These are phyloP conservation scores for Amphiduros pacificus DNA, from an alignment of 2,888 invertebrate genomes.

Conservation along the genomic window DNA sequence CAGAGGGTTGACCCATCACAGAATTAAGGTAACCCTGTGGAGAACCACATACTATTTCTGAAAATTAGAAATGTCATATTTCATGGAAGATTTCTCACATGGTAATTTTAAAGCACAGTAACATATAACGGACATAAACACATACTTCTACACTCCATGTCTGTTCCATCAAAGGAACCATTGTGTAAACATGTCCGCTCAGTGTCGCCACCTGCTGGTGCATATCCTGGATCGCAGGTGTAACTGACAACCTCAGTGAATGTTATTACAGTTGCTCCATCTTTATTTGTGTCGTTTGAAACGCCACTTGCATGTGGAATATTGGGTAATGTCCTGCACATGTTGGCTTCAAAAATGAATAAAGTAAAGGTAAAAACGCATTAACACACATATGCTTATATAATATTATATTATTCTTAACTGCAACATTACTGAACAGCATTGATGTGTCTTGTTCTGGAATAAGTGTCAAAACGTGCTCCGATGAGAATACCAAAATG, in stretches of 20 bases:
- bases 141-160: too few species aligned
- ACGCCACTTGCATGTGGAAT: background rate
- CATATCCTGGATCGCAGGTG: background rate
- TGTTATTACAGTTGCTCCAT: background rate
- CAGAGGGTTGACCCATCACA: background rate
- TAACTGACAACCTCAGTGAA: background rate
- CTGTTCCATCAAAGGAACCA: constrained; percentile 1
- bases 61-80: too few species aligned
- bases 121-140: too few species aligned
- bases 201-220: background rate
- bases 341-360: background rate
- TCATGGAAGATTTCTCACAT: too few species aligned
- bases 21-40: background rate
- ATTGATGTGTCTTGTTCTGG: too few species aligned
- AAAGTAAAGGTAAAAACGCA: background rate
- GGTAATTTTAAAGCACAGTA: too few species aligned
- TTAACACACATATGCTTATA: background rate
- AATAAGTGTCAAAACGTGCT: too few species aligned
- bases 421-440: too few species aligned
- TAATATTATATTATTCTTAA: background rate
- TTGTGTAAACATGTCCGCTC: background rate
- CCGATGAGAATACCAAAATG: too few species aligned
- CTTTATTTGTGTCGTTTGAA: background rate
- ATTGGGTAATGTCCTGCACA: background rate
- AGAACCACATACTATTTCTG: too few species aligned